Conservation (phyloP, 2,797 vertebrate species). For the Pogonophryne albipinna region DNA sequence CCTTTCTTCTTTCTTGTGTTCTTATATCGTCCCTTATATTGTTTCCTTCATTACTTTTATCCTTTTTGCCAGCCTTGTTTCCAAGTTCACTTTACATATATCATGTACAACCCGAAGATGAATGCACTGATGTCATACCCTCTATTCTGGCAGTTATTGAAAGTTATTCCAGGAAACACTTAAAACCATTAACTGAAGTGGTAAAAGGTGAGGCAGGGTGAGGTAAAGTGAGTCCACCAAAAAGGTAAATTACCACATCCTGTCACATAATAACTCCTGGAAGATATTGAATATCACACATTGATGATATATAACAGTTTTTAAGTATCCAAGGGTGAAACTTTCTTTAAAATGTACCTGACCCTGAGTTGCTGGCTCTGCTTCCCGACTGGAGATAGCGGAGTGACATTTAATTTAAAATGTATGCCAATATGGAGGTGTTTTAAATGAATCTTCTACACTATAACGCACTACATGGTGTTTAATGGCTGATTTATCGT, state of each 20-base stretch:
- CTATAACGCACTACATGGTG: conserved; percentile 18
- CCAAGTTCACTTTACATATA: neutral
- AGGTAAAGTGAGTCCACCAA: conserved; percentile 39
- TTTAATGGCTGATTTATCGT: conserved; percentile 30
- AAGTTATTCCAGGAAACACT: conserved; percentile 48
- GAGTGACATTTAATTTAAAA: conserved; percentile 58
- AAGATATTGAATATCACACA: conserved; percentile 26
- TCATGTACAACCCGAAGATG: conserved; percentile 10
- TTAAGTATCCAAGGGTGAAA: conserved; percentile 26
- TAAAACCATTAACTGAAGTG: conserved; percentile 55
- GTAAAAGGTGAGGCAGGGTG: conserved; percentile 31
- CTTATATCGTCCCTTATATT: too few species aligned
- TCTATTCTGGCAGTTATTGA: conserved; percentile 25
- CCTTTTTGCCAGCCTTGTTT: too few species aligned
- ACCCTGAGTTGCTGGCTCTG: conserved; percentile 28
- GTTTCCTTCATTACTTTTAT: too few species aligned
- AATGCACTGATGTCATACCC: conserved; percentile 9
- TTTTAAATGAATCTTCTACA: conserved; percentile 37
- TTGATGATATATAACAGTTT: conserved; percentile 40
- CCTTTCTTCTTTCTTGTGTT: too few species aligned
- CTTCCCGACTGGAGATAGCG: conserved; percentile 30
- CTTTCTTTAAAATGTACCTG: conserved; percentile 32
- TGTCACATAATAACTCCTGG: conserved; percentile 34
- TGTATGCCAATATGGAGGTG: conserved; percentile 33
- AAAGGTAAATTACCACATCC: conserved; percentile 42